Evolutionary conservation across 2,888 invertebrate species (phyloP).

Genomic region (Syritta pipiens): DNA sequence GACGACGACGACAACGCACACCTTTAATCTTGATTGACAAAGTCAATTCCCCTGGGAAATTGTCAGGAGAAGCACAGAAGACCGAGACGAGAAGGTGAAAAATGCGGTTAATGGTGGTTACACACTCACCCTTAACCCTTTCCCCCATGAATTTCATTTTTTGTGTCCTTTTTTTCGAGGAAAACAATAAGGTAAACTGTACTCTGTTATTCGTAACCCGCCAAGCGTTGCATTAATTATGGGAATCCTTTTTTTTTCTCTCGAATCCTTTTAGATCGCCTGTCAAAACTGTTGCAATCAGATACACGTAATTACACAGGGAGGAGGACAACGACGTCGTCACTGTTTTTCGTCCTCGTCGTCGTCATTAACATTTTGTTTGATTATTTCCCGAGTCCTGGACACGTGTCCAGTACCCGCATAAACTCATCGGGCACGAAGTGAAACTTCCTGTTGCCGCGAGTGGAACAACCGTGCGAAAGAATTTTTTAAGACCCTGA

Average conservation of each 20-base stretch:
- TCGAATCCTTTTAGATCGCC: too few species aligned
- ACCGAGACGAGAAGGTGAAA: constrained; percentile 45
- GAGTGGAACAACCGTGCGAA: constrained; percentile 70
- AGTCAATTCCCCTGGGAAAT: constrained; percentile 52
- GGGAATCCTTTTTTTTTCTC: constrained; percentile 66
- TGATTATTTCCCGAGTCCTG: constrained; percentile 62
- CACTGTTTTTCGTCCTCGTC: neutral
- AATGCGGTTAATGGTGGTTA: constrained; percentile 60
- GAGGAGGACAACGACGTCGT: constrained; percentile 16
- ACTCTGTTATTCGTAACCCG: constrained; percentile 35
- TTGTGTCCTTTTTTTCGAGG: too few species aligned
- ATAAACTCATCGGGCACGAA: constrained; percentile 70
- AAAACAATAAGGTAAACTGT: constrained; percentile 64
- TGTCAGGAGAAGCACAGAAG: neutral
- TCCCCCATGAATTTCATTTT: too few species aligned
- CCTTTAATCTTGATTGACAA: constrained; percentile 62
- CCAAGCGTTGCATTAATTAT: constrained; percentile 63
- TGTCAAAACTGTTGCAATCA: constrained; percentile 71
- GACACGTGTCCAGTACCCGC: constrained; percentile 72
- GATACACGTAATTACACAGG: constrained; percentile 71
- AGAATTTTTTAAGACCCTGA: constrained; percentile 41
- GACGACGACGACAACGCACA: constrained; percentile 18
- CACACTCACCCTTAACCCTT: constrained; percentile 57
- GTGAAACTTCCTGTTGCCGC: constrained; percentile 71
- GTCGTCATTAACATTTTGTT: constrained; percentile 68